Evolutionary conservation across 2,113 vertebrate species (phyloP), one percentile per base, ranked within the genome.

Genomic region (Pholis gunnellus): DNA sequence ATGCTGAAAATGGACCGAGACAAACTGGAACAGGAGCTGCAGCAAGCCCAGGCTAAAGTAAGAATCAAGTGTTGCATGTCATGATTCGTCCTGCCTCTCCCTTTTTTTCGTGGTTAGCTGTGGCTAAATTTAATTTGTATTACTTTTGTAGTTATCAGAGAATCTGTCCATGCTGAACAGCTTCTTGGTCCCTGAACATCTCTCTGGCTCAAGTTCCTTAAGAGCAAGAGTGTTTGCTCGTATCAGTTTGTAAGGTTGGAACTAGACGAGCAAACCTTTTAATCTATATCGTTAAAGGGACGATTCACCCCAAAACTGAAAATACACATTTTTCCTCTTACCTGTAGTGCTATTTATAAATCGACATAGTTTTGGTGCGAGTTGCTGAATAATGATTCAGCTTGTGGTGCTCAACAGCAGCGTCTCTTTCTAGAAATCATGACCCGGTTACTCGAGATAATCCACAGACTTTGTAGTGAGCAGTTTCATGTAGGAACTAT

Each of bases 1-100:
- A 96, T 97, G 93, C 89, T 99, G 36, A 95, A 96, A 83, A 95
- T 97, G 75, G 97, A 99, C 67, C 94, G 96, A 63, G 96, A 98
- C 50, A 96, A 96, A 42, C 91, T 99, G 14, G 96, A 97, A 61
- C 97, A 97, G 81, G 97, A 99, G 75, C 90, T 99, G 0, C 96
- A 97, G 52, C 97, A 98, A 74, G 93, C 95, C 85, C 97, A 97
- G 87, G 96, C 96, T n/a, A 98, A 98, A 78, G 94, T 94, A 85
- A 86, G 79, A 44, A 22, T 76, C 59, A 18, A 29, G 9, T 29
- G 4, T 31, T 42, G 5, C 3, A 17, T 68, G 5, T 44, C 18
- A 5, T 11, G 20, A 3, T 61, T 61, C 14, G 11, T 20, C 18
- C 50, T 7, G 54, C 13, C 3, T 3, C 52, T 54, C 52, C 20